A percentile compares a stretch with the other conserved stretches of the same genome.
Evolutionary conservation across 1,140 invertebrate genomes (phyloP).

Genomic region (Brachionus rotundiformis): DNA sequence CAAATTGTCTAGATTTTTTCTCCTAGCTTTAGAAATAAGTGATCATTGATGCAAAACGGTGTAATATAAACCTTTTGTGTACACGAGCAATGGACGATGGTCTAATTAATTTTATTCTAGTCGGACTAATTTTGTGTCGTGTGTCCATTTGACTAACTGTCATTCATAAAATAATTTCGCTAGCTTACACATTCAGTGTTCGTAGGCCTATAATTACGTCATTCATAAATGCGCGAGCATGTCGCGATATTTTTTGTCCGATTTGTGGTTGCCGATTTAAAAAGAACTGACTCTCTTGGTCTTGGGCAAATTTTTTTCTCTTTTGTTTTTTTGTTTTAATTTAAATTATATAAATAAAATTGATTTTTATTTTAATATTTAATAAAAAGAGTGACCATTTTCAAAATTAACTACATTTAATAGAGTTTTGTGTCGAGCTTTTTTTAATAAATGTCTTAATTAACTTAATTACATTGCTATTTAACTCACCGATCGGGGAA

Average conservation of each 20-base stretch:
- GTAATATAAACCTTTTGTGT: not conserved
- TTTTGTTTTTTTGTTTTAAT: too few relatives aligned
- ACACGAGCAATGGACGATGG: not conserved
- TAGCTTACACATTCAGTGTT: not conserved
- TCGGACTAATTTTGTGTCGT: slow-evolving; percentile 14
- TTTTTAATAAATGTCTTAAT: too few relatives aligned
- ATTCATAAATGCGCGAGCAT: not conserved
- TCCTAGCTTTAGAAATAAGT: not conserved
- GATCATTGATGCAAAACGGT: not conserved
- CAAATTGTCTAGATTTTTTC: not conserved
- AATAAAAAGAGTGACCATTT: too few relatives aligned
- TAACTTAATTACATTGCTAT: too few relatives aligned
- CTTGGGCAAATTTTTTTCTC: not conserved
- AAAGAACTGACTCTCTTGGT: not conserved
- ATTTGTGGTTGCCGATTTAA: not conserved
- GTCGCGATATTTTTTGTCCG: not conserved
- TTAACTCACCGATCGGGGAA: too few relatives aligned
- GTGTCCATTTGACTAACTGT: not conserved
- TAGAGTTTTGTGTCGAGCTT: too few relatives aligned
- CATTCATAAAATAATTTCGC: slow-evolving; percentile 17
- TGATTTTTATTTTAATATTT: too few relatives aligned
- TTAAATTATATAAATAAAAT: too few relatives aligned
- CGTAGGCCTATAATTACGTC: not conserved
- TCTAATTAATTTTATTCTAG: not conserved
- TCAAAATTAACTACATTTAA: too few relatives aligned